These are phyloP conservation scores for Narcine bancroftii DNA, from an alignment of 2,113 vertebrate genomes.

Conservation along the genomic window DNA sequence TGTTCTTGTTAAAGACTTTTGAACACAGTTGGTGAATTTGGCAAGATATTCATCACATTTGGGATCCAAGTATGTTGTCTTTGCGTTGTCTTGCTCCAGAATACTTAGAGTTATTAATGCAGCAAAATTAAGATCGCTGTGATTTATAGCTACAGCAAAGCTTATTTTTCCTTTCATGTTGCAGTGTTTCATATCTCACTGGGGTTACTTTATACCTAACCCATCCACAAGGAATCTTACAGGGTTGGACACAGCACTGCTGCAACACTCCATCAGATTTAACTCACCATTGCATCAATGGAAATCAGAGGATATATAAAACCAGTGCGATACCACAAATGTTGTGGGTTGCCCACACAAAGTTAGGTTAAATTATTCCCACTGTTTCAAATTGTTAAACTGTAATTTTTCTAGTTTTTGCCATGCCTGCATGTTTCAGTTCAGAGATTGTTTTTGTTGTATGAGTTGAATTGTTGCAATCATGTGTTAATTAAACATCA, in stretches of 20 bases:
- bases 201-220: not conserved
- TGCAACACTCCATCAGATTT: not conserved
- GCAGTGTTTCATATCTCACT: not conserved
- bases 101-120: not conserved
- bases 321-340: not conserved
- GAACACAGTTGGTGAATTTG: conserved; percentile 10
- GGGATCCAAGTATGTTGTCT: conserved; percentile 4
- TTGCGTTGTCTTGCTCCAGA: not conserved
- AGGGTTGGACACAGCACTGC: not conserved
- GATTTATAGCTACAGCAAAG: not conserved
- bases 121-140: not conserved
- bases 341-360: not conserved
- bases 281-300: not conserved
- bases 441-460: conserved; percentile 24
- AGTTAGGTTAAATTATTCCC: not conserved
- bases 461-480: conserved; percentile 33
- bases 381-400: conserved; percentile 30
- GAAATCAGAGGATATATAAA: not conserved
- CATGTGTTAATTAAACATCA: conserved; percentile 36
- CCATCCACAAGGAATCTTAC: not conserved
- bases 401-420: conserved; percentile 25
- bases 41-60: not conserved
- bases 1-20: conserved; percentile 28
- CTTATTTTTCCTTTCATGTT: conserved; percentile 8
- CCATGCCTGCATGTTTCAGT: conserved; percentile 1